These are phyloP conservation scores for Pachymerium ferrugineum DNA, from an alignment of 2,888 invertebrate genomes.

Conservation along the genomic window DNA sequence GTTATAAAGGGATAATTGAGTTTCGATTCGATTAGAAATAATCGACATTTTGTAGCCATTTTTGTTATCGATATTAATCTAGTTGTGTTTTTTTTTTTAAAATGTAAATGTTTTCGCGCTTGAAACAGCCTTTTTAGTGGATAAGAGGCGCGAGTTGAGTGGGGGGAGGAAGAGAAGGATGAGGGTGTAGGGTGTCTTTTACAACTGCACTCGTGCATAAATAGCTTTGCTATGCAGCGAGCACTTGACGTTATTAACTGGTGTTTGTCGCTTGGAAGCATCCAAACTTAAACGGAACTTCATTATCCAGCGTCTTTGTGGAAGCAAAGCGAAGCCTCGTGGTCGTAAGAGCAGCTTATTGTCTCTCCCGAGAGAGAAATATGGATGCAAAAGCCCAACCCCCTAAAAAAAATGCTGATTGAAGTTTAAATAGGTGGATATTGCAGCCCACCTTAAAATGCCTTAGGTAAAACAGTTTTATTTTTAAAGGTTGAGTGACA, in stretches of 20 bases:
- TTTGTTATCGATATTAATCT: too few relatives aligned
- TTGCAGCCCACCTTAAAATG: background rate
- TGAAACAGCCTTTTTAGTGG: slow-evolving; percentile 20
- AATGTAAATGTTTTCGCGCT: too few relatives aligned
- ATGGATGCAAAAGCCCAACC: background rate
- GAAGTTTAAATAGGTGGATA: background rate
- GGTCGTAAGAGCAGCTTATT: slow-evolving; percentile 24
- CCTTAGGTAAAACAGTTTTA: too few relatives aligned
- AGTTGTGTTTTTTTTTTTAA: too few relatives aligned
- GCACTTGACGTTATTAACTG: slow-evolving; percentile 27
- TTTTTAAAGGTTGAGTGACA: too few relatives aligned
- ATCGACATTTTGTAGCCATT: too few relatives aligned
- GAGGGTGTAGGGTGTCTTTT: slow-evolving; percentile 27
- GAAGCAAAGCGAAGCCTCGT: slow-evolving; percentile 19
- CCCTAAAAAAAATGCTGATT: slow-evolving; percentile 24
- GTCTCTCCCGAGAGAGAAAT: background rate
- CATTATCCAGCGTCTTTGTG: slow-evolving; percentile 25
- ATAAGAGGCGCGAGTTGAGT: background rate
- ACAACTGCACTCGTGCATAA: slow-evolving; percentile 27
- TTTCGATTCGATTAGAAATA: too few relatives aligned
- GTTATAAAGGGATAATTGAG: too few relatives aligned
- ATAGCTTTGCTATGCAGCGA: slow-evolving; percentile 19
- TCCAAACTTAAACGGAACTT: slow-evolving; percentile 27
- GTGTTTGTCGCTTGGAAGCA: slow-evolving; percentile 24
- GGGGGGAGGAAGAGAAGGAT: background rate